These are phyloP conservation scores for Pterois miles DNA, from an alignment of 2,797 vertebrate genomes.

Conservation along the genomic window DNA sequence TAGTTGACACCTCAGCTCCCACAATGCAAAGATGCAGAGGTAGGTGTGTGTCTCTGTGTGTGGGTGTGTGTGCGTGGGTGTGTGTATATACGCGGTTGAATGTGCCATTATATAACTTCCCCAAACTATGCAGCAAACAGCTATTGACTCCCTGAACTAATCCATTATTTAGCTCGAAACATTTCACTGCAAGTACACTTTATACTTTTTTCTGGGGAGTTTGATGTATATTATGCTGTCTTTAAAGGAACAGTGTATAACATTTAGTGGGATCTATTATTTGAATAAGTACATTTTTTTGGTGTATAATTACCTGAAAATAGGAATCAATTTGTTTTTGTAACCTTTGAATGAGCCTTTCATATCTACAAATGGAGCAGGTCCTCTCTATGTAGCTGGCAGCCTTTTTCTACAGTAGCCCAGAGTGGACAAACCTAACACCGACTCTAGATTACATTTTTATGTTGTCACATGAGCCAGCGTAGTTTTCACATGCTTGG, in stretches of 20 bases:
- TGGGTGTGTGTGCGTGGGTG: slow-evolving; percentile 6
- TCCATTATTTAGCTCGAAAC: neutral
- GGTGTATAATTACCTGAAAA: too few species aligned
- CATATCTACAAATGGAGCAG: too few species aligned
- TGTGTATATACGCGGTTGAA: neutral
- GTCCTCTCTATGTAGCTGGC: too few species aligned
- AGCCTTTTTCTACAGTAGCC: too few species aligned
- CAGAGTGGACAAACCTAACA: too few species aligned
- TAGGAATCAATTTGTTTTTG: too few species aligned
- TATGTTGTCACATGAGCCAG: too few species aligned
- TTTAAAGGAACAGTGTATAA: neutral
- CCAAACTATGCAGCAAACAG: neutral
- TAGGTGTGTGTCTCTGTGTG: neutral
- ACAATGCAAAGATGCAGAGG: slow-evolving; percentile 24
- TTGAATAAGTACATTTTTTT: too few species aligned
- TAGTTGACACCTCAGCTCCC: slow-evolving; percentile 61
- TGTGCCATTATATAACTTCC: slow-evolving; percentile 35
- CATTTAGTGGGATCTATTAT: neutral
- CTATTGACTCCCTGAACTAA: neutral
- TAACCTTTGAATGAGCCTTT: too few species aligned
- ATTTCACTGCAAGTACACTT: slow-evolving; percentile 16
- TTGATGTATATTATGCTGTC: neutral
- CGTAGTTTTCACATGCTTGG: too few species aligned
- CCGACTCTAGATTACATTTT: too few species aligned
- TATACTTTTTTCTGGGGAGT: neutral